Conservation (phyloP, 2,888 invertebrate species). For the Amiota minor region DNA sequence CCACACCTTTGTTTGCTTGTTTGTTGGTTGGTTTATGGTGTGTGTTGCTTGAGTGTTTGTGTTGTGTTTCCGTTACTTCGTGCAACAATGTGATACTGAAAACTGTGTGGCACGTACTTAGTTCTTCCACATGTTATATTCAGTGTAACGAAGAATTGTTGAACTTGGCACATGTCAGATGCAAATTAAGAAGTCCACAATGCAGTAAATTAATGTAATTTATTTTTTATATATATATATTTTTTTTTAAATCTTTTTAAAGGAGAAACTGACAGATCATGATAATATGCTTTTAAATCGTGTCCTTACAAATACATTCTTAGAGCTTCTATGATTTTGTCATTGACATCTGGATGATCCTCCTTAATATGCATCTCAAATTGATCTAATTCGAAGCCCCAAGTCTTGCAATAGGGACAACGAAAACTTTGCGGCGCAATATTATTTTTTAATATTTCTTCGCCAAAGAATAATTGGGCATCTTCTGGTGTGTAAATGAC, state of each 20-base stretch:
- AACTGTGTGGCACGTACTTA: too few relatives aligned
- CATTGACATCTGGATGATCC: slow-evolving; percentile 33
- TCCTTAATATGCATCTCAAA: slow-evolving; percentile 27
- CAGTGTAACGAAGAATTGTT: too few relatives aligned
- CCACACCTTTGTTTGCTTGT: slow-evolving; percentile 11
- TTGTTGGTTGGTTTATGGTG: too few relatives aligned
- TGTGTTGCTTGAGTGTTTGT: too few relatives aligned
- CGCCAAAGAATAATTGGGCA: not conserved
- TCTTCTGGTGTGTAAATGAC: slow-evolving; percentile 29
- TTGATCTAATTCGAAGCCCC: slow-evolving; percentile 31
- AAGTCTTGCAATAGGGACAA: slow-evolving; percentile 34
- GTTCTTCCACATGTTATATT: too few relatives aligned
- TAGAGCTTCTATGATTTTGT: not conserved
- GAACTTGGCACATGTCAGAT: not conserved
- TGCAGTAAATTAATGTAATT: too few relatives aligned
- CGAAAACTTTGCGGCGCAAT: slow-evolving; percentile 19
- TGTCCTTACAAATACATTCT: not conserved
- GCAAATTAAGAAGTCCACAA: not conserved
- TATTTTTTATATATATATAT: too few relatives aligned
- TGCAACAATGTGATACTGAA: too few relatives aligned
- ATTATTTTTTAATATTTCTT: slow-evolving; percentile 3
- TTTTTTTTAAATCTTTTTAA: not conserved
- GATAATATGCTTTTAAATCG: not conserved
- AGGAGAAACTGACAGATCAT: too few relatives aligned
- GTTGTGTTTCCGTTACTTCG: too few relatives aligned